Conservation (phyloP, 2,797 vertebrate genomes). For the Dendrocincla tyrannina region DNA sequence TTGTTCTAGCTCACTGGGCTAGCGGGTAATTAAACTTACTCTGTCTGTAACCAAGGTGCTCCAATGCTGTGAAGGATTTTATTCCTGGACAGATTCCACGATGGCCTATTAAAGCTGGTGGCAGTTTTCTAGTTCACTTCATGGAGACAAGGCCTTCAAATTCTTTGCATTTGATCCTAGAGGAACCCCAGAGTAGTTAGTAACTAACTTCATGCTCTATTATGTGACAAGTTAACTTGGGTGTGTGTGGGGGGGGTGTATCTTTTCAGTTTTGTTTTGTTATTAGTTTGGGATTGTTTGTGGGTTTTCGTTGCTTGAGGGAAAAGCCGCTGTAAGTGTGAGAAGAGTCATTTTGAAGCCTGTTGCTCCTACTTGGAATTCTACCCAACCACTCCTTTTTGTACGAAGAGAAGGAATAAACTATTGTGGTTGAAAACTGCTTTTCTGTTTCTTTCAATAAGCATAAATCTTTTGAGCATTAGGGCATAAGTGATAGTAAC, state of each 20-base stretch:
- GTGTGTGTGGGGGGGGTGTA: rapidly evolving
- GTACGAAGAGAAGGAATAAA: neutral
- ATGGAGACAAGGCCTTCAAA: neutral
- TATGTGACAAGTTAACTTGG: neutral
- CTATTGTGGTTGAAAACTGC: neutral
- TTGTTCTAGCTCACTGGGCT: neutral
- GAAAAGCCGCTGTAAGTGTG: neutral
- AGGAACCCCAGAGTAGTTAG: neutral
- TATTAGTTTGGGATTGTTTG: neutral
- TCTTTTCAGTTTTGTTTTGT: rapidly evolving
- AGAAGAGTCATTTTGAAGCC: neutral
- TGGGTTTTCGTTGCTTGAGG: neutral
- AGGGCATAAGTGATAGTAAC: neutral
- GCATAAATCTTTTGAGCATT: neutral
- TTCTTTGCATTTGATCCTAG: neutral
- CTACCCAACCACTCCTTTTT: neutral
- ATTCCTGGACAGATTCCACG: neutral
- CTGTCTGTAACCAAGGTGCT: neutral
- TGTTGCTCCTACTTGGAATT: neutral
- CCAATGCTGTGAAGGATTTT: neutral
- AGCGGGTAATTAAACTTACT: neutral
- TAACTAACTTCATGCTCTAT: neutral
- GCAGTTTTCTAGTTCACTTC: neutral
- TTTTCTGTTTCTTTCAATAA: neutral
- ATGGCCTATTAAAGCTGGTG: neutral